Base-by-base conservation (phyloP, 2,888 invertebrate species). In the Diaperis boleti region DNA sequence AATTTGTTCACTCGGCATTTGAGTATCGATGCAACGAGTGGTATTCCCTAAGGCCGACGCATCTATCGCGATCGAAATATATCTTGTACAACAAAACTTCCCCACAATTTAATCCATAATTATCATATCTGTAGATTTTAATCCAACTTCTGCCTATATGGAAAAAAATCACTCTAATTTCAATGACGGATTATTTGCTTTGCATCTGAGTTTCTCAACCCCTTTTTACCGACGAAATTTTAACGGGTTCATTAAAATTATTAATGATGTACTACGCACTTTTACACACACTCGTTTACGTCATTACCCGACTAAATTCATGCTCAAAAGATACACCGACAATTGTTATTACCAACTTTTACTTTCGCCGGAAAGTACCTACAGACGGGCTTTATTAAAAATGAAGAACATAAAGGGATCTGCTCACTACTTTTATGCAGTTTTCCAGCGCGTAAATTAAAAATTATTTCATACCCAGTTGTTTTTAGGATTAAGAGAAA, bases 161-260 rank as follows among this genome's bases (percentile, higher is more conserved):
- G 41, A 15, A 42, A 59, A 59, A 55, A 59, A 57, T 59, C 35
- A 52, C 52, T 56, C 52, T 59, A 49, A 59, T 59, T 57, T 41
- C 20, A 56, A 22, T 44, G 55, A 50, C 50, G 54, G 49, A 64
- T 55, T 60, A 64, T 67, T 60, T 56, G 56, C 62, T 65, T 65
- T 31, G 39, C 15, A 39, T 39, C 39, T 39, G 39, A 39, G 15
- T 39, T 45, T 26, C 45, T 45, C 45, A 45, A 60, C 57, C 39
- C 37, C 14, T 61, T 56, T 59, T 60, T 41, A 47, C 59, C 61
- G 61, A 11, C 11, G 1, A 45, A 64, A 68, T 64, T 65, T 64
- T 59, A 64, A 49, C 59, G 49, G 64, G 60, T 68, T 69, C 67
- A 69, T 69, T 69, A 68, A 64, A 66, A 64, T 70, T 68, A 69